These are phyloP conservation scores for Monoplex corrugatus DNA, from an alignment of 2,888 invertebrate genomes.

Conservation along the genomic window DNA sequence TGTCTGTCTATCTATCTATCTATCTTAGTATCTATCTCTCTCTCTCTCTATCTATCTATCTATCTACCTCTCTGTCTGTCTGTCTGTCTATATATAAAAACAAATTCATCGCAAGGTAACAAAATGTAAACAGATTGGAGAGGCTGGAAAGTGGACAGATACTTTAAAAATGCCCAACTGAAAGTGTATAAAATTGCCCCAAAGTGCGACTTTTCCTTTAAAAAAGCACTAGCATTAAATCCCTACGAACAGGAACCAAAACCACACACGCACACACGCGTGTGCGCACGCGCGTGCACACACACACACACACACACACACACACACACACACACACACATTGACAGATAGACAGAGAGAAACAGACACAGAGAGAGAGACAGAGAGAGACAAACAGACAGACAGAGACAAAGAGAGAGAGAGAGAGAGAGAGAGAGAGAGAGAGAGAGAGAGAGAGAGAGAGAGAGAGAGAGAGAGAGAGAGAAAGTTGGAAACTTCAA, in stretches of 20 bases:
- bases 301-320: not conserved
- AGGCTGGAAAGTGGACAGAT: too few species aligned
- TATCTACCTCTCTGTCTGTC: not conserved
- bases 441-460: too few species aligned
- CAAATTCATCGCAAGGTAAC: too few species aligned
- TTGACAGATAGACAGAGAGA: constrained; percentile 5
- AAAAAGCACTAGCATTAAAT: not conserved
- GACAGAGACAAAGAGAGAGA: not conserved
- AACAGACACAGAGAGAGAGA: not conserved
- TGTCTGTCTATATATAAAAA: not conserved
- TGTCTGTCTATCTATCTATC: too few species aligned
- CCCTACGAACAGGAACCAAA: too few species aligned
- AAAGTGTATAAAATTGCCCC: too few species aligned
- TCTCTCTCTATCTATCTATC: not conserved
- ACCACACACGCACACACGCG: not conserved
- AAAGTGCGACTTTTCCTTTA: too few species aligned
- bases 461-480: not conserved
- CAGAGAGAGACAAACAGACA: not conserved
- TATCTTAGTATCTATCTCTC: not conserved
- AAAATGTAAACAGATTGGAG: too few species aligned
- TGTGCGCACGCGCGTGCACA: not conserved
- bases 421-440: too few species aligned
- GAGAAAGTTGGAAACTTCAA: too few species aligned
- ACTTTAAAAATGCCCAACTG: too few species aligned
- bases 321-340: not conserved